These are phyloP conservation scores for Hofmannophila pseudospretella DNA, from an alignment of 2,888 invertebrate genomes.

Conservation along the genomic window DNA sequence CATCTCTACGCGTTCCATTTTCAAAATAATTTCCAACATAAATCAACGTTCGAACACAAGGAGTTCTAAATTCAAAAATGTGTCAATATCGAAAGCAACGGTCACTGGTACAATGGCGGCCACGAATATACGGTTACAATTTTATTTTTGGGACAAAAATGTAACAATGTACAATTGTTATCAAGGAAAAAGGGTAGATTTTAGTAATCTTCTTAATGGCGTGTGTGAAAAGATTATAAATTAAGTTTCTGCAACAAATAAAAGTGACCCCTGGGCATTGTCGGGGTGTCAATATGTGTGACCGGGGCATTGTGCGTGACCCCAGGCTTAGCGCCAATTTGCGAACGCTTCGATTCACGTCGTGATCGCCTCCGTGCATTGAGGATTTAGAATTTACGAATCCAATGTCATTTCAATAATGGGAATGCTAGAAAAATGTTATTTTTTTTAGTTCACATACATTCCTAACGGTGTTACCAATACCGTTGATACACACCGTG, in stretches of 20 bases:
- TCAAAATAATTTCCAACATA: conserved; percentile 56
- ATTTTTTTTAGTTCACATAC: neutral
- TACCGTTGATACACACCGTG: no score
- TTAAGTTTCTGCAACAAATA: conserved; percentile 78
- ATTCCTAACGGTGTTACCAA: neutral
- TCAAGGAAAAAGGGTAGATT: conserved; percentile 74
- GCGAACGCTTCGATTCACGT: conserved; percentile 56
- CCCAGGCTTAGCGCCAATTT: conserved; percentile 66
- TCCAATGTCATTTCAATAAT: conserved; percentile 42
- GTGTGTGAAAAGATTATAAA: conserved; percentile 79
- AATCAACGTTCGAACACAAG: conserved; percentile 67
- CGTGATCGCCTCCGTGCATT: conserved; percentile 46
- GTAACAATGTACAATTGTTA: conserved; percentile 74
- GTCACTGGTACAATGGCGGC: conserved; percentile 51
- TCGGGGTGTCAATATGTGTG: conserved; percentile 77
- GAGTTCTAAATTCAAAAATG: conserved; percentile 59
- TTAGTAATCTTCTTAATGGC: conserved; percentile 77
- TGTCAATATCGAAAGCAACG: conserved; percentile 68
- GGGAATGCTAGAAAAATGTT: conserved; percentile 16
- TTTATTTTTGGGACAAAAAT: conserved; percentile 61
- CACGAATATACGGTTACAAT: conserved; percentile 50
- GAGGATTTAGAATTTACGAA: conserved; percentile 48
- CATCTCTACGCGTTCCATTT: conserved; percentile 42
- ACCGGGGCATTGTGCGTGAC: conserved; percentile 73
- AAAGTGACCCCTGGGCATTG: conserved; percentile 76